A percentile compares a stretch with the other conserved stretches of the same genome.
Evolutionary conservation across 2,113 vertebrate species (phyloP).

Genomic region (Centropus bengalensis): DNA sequence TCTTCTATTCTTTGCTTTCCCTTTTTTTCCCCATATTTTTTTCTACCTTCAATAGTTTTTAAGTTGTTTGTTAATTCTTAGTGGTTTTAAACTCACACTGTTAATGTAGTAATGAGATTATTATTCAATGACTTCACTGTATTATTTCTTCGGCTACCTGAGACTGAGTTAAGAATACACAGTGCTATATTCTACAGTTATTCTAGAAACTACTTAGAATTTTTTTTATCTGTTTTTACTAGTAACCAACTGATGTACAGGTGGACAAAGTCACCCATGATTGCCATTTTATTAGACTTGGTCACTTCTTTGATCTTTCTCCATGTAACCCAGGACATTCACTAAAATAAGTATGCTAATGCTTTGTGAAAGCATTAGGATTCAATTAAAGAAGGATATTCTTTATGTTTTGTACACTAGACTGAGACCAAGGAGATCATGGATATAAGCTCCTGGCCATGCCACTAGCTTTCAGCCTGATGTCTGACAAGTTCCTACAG

Average conservation of each 20-base stretch:
- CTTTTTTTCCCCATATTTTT: neutral
- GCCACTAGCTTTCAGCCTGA: neutral
- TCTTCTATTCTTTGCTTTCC: neutral
- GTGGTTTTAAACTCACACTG: rapidly evolving
- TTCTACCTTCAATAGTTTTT: neutral
- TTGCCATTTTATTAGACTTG: neutral
- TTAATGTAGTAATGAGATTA: neutral
- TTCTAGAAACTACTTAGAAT: neutral
- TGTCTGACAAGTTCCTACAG: neutral
- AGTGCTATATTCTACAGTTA: neutral
- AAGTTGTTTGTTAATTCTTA: neutral
- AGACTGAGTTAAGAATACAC: neutral
- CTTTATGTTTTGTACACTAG: neutral
- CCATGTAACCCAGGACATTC: neutral
- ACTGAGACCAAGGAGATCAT: neutral
- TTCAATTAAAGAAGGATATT: neutral
- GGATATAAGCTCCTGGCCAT: neutral
- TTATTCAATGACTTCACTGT: neutral
- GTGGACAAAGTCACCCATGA: neutral
- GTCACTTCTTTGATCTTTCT: neutral
- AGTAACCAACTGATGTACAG: neutral
- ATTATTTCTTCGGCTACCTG: neutral
- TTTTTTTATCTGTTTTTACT: neutral
- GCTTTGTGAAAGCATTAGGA: neutral
- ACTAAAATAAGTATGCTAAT: neutral